phyloP scores from a whole-genome alignment of 2,113 vertebrate species.

The Peromyscus leucopus region DNA sequence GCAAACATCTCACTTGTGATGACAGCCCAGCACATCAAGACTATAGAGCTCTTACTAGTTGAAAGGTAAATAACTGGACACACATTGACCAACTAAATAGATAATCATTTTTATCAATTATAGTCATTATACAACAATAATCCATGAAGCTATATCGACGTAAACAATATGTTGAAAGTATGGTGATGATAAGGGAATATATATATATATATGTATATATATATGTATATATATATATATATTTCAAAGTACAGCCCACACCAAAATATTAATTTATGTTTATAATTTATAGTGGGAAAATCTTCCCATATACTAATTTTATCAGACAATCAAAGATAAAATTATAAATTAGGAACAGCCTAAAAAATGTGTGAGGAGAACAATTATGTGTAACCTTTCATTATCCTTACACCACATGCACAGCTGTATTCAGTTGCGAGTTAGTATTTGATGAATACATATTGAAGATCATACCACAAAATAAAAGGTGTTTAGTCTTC shows the following conservation, averaged over 20 bases:
- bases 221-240: background rate
- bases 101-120: conserved; percentile 6
- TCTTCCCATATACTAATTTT: background rate
- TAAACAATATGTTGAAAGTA: background rate
- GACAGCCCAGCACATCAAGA: background rate
- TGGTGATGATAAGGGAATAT: background rate
- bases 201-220: no score
- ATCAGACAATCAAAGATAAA: conserved; percentile 14
- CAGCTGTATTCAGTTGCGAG: background rate
- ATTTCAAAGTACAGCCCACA: background rate
- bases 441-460: background rate
- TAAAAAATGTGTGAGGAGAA: background rate
- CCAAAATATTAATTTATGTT: background rate
- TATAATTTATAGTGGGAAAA: background rate
- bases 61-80: background rate
- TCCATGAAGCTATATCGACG: background rate
- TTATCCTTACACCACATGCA: background rate
- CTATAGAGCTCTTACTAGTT: background rate
- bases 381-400: background rate
- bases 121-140: background rate
- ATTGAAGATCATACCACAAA: background rate
- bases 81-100: background rate
- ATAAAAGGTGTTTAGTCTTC: background rate
- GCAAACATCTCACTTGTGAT: background rate
- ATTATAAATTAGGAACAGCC: background rate